A percentile compares a stretch with the other conserved stretches of the same genome.
phyloP scores from a whole-genome alignment of 35 echinoderm and acorn worm genomes.

The Heliocidaris erythrogramma region DNA sequence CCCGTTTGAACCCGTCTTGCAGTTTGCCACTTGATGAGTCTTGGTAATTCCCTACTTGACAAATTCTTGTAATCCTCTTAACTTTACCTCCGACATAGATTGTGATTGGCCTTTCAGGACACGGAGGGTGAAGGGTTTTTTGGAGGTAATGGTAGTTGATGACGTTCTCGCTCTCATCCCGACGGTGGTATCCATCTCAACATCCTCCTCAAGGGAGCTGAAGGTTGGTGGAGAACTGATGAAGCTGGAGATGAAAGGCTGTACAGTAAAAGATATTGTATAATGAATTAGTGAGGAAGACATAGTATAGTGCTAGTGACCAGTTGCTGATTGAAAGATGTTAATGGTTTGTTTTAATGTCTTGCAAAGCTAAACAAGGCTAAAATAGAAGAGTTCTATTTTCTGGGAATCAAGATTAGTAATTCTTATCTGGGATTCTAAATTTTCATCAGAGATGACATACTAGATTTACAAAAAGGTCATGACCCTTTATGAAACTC shows the following conservation, averaged over 20 bases:
- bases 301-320: background rate
- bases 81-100: conserved; percentile 16
- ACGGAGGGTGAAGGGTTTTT: background rate
- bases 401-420: background rate
- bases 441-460: no score
- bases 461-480: no score
- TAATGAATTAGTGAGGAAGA: background rate
- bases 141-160: background rate
- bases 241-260: conserved; percentile 69
- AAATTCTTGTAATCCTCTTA: no score
- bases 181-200: background rate
- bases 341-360: background rate
- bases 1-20: background rate
- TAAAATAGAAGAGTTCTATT: background rate
- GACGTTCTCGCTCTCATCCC: background rate
- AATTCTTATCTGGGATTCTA: no score
- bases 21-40: no score
- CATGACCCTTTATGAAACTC: no score
- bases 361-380: background rate
- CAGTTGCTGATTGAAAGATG: no score
- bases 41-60: no score
- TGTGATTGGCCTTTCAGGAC: conserved; percentile 20
- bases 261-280: background rate
- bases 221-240: conserved; percentile 65
- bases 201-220: background rate